A percentile compares a stretch with the other conserved stretches of the same genome.
Conservation (phyloP, 2,113 vertebrate species). For the Chlorodrepanis virens region DNA sequence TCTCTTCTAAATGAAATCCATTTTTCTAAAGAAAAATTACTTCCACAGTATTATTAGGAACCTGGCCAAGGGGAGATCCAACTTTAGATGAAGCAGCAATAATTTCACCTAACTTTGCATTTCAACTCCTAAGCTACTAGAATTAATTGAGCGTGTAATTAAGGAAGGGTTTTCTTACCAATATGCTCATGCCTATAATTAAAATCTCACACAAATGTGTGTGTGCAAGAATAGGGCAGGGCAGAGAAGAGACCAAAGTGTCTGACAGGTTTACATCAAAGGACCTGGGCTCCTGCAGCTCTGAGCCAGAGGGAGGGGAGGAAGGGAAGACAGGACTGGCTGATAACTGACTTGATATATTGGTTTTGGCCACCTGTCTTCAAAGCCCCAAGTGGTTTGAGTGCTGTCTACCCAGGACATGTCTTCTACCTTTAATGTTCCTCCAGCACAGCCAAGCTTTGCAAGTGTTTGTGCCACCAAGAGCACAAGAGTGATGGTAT, state of each 20-base stretch:
- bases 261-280: constrained; percentile 63
- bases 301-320: constrained; percentile 48
- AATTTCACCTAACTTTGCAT: constrained; percentile 31
- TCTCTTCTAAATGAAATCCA: constrained; percentile 32
- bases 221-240: constrained; percentile 29
- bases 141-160: constrained; percentile 65
- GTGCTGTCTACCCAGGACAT: neutral
- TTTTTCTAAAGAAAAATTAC: constrained; percentile 18
- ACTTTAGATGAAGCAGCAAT: constrained; percentile 23
- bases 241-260: constrained; percentile 16
- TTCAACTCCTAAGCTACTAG: constrained; percentile 17
- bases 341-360: constrained; percentile 34
- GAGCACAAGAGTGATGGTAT: neutral
- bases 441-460: neutral
- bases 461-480: neutral
- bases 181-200: constrained; percentile 52
- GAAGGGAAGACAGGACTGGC: neutral
- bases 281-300: neutral
- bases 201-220: constrained; percentile 47
- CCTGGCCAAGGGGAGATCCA: neutral
- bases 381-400: constrained; percentile 36
- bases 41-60: neutral
- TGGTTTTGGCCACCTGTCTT: constrained; percentile 42
- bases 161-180: constrained; percentile 58
- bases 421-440: neutral